Evolutionary conservation across 2,888 invertebrate species (phyloP).

Genomic region (Linnaemya tessellans): DNA sequence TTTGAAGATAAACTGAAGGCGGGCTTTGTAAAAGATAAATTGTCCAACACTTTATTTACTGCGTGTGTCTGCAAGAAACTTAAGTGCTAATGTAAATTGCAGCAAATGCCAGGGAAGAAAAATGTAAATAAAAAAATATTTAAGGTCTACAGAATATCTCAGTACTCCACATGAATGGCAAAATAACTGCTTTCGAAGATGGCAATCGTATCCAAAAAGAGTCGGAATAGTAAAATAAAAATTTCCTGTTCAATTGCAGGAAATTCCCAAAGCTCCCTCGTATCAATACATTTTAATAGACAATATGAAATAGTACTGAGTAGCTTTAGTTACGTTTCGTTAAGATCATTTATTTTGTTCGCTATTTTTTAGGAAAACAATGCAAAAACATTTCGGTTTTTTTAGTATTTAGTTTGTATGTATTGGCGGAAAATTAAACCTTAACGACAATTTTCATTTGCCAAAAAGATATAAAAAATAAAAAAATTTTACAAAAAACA

Average conservation of each 20-base stretch:
- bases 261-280: not conserved
- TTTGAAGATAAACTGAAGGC: too few species aligned
- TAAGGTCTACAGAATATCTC: too few species aligned
- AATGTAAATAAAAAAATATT: too few species aligned
- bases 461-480: constrained; percentile 30
- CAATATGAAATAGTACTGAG: not conserved
- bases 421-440: constrained; percentile 63
- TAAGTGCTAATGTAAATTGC: too few species aligned
- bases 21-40: too few species aligned
- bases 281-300: not conserved
- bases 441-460: constrained; percentile 49
- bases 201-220: too few species aligned
- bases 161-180: too few species aligned
- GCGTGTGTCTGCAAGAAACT: too few species aligned
- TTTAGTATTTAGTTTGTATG: constrained; percentile 19
- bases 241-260: not conserved
- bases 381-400: not conserved
- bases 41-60: too few species aligned
- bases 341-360: constrained; percentile 18
- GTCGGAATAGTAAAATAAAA: too few species aligned
- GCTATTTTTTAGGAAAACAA: constrained; percentile 6
- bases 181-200: too few species aligned
- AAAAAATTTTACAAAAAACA: not conserved
- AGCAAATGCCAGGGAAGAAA: too few species aligned
- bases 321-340: constrained; percentile 31